These are phyloP conservation scores for Anarhynchus alexandrinus DNA, from an alignment of 2,113 vertebrate genomes.

Conservation along the genomic window DNA sequence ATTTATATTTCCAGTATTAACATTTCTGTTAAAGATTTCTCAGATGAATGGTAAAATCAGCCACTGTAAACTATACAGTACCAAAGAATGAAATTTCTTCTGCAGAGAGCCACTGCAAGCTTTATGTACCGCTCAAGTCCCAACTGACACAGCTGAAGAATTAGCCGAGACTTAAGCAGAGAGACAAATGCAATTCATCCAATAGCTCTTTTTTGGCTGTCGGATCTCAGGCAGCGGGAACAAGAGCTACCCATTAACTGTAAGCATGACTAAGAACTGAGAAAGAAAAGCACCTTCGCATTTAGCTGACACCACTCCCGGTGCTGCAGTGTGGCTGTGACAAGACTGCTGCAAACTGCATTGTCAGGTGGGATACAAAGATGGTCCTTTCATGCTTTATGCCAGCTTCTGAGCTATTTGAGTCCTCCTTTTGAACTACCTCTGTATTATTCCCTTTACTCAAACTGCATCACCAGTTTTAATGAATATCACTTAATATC, in stretches of 20 bases:
- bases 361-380: not conserved
- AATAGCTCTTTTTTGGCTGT: not conserved
- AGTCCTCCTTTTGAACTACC: not conserved
- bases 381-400: rapidly evolving
- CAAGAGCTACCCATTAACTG: not conserved
- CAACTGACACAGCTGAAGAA: not conserved
- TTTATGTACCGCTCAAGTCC: not conserved
- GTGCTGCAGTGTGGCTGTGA: not conserved
- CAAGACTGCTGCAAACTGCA: not conserved
- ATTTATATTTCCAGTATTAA: not conserved
- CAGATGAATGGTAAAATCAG: not conserved
- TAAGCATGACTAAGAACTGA: not conserved
- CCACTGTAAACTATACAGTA: not conserved
- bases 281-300: not conserved
- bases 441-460: not conserved
- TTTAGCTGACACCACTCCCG: not conserved
- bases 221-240: not conserved
- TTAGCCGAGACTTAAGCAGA: not conserved
- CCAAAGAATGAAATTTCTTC: not conserved
- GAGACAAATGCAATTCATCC: not conserved
- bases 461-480: not conserved
- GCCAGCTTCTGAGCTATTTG: not conserved
- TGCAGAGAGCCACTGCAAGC: not conserved
- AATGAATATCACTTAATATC: not conserved
- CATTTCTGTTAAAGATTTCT: not conserved